Base-by-base conservation (phyloP, 2,797 vertebrate species). In the Sitta carolinensis region DNA sequence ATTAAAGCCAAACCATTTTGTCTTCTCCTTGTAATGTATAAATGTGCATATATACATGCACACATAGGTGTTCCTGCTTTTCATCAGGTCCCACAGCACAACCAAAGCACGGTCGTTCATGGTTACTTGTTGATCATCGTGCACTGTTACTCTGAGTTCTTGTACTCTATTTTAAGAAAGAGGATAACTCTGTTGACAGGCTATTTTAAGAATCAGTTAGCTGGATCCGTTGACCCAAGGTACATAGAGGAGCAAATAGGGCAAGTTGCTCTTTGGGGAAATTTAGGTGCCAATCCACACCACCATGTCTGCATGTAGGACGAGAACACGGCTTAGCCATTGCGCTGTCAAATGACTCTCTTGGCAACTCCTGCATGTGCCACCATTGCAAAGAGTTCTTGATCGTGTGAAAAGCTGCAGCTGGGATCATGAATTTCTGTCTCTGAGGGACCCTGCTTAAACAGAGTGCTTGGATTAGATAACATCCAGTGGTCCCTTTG, bases 81-180 rank as follows among this genome's bases (percentile, higher is more conserved):
- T 77, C 76, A 66, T 20, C 54, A 68, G 25, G 25, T 58, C 23
- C 48, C 5, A 0, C 9, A 42, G 17, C 15, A 55, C 55, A 55
- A 11, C 9, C 5, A 3, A 59, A 55, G 22, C 59, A 48, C 0
- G 0, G 42, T 61, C 14, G 3, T n/a, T 74, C n/a, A 2, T 16
- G n/a, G 40, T 47, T 61, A 64, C 66, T 57, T 54, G 52, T 16
- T 78, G 48, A 40, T 64, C 40, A 10, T 47, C 1, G 0, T 45
- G 50, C 55, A 14, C 48, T 57, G 38, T 50, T 92, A 59, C 13
- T 25, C 55, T 61, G 36, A 67, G 47, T 83, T 87, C 57, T 57
- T 66, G 4, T 52, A 38, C 25, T 67, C 66, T 80, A 8, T 85
- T 87, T 84, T 75, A 63, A 91, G 79, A 78, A 89, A 45, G 55